A percentile compares a stretch with the other conserved stretches of the same genome.
These are phyloP conservation scores for Malurus cyaneus DNA, from an alignment of 2,113 vertebrate genomes.

Conservation along the genomic window DNA sequence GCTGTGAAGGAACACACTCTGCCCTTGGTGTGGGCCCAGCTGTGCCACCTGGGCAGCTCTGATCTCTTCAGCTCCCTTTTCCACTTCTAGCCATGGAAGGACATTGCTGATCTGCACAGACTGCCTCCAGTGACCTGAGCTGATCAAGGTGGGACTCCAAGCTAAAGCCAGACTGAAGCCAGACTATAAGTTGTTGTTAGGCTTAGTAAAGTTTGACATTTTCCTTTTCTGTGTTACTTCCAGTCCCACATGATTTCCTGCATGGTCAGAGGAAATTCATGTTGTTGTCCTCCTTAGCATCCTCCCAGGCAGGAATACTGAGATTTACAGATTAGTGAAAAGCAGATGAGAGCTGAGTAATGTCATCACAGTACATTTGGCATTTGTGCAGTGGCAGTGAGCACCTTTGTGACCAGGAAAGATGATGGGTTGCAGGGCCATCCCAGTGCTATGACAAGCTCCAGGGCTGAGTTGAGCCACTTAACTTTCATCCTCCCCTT, in stretches of 20 bases:
- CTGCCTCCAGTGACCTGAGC: not conserved
- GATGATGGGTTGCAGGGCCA: not conserved
- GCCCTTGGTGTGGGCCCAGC: too few species aligned
- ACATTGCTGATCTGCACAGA: not conserved
- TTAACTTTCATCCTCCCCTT: not conserved
- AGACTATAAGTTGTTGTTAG: not conserved
- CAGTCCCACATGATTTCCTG: not conserved
- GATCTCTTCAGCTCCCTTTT: not conserved
- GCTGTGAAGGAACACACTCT: not conserved
- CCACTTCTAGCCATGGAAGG: not conserved
- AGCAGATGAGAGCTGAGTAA: not conserved
- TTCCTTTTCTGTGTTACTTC: not conserved
- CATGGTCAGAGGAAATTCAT: not conserved
- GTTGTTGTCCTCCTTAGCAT: not conserved
- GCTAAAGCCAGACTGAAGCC: not conserved
- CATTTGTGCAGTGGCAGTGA: not conserved
- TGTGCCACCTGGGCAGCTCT: accelerated
- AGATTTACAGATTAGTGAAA: not conserved
- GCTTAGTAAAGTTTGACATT: not conserved
- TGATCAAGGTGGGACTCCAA: not conserved
- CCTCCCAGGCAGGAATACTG: not conserved
- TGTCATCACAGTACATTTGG: not conserved
- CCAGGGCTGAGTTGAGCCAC: not conserved
- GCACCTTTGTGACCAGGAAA: not conserved
- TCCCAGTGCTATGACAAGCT: not conserved